phyloP scores from a whole-genome alignment of 1,140 invertebrate genomes.

The Pseudomyrmex cubaensis region DNA sequence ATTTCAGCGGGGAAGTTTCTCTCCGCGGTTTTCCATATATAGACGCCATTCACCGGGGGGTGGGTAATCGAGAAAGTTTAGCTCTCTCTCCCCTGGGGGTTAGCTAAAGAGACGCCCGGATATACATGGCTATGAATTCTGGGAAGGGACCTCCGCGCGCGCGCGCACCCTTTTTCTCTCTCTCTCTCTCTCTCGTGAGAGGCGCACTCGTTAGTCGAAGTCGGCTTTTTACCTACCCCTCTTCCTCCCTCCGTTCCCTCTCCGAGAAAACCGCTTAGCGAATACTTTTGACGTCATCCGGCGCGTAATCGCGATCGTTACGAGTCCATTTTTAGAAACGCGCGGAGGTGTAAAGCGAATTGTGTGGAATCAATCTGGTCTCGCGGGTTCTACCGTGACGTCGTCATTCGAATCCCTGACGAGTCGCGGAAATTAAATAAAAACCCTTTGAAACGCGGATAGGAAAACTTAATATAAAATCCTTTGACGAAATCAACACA shows the following conservation, averaged over 20 bases:
- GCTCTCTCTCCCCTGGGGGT: not conserved
- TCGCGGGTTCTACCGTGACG: not conserved
- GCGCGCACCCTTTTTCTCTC: not conserved
- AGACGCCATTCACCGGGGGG: not conserved
- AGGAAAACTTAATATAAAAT: not conserved
- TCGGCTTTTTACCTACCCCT: not conserved
- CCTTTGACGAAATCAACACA: not conserved
- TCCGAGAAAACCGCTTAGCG: not conserved
- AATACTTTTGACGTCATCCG: constrained; percentile 8
- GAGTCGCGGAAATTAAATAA: not conserved
- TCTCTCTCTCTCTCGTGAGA: not conserved
- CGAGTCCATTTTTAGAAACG: constrained; percentile 31
- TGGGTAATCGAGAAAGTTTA: constrained; percentile 63
- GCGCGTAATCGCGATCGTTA: not conserved
- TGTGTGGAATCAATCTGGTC: constrained; percentile 6
- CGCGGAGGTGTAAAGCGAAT: constrained; percentile 18
- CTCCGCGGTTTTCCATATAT: constrained; percentile 23
- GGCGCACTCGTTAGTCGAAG: not conserved
- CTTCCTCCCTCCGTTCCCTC: too few relatives aligned
- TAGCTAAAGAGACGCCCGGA: constrained; percentile 17
- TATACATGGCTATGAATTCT: constrained; percentile 27
- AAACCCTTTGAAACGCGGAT: too few relatives aligned
- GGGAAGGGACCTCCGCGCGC: not conserved
- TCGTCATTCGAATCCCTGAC: not conserved
- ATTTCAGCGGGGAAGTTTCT: constrained; percentile 42